Conservation (phyloP, 2,888 invertebrate genomes). For the Apeira syringaria region DNA sequence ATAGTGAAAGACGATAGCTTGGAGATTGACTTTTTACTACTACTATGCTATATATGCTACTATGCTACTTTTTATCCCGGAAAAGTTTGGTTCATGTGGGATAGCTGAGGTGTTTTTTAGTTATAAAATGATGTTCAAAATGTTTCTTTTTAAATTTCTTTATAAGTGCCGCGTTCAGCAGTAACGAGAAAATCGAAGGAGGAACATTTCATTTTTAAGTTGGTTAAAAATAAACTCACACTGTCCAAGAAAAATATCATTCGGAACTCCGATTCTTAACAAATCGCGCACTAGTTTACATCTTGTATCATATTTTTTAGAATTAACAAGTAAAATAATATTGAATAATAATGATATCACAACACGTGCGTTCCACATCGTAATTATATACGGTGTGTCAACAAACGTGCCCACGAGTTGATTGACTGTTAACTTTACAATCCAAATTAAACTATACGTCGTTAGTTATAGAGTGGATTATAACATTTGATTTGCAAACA, state of each 20-base stretch:
- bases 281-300: slow-evolving; percentile 66
- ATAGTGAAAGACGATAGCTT: too few species aligned
- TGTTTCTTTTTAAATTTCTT: too few species aligned
- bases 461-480: slow-evolving; percentile 2
- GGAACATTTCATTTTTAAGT: too few species aligned
- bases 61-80: too few species aligned
- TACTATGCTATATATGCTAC: too few species aligned
- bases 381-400: slow-evolving; percentile 35
- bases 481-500: background rate
- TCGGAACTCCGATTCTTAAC: slow-evolving; percentile 53
- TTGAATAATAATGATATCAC: slow-evolving; percentile 34
- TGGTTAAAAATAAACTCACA: slow-evolving; percentile 68
- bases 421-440: background rate
- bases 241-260: slow-evolving; percentile 62
- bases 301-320: slow-evolving; percentile 58
- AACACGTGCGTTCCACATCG: slow-evolving; percentile 55
- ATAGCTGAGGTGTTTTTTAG: too few species aligned
- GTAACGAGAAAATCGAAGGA: too few species aligned
- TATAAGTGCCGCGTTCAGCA: too few species aligned
- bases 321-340: slow-evolving; percentile 32
- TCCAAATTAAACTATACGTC: slow-evolving; percentile 6
- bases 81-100: too few species aligned
- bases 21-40: too few species aligned
- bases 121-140: too few species aligned
- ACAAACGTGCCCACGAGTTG: slow-evolving; percentile 26